These are phyloP conservation scores for Sebastes nivosus DNA, from an alignment of 2,797 vertebrate genomes.

Conservation along the genomic window DNA sequence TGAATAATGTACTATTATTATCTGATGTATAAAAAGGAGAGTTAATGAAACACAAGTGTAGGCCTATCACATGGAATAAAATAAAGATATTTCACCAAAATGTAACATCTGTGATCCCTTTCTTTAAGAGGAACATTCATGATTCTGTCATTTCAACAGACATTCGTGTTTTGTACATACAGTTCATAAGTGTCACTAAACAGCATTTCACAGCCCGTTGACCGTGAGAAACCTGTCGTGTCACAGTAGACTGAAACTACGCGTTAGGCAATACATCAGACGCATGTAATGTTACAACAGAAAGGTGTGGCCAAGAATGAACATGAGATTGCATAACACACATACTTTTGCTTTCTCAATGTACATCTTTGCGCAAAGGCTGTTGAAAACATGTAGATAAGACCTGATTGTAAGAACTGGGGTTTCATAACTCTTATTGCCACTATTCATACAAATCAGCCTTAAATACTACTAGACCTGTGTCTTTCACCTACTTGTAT, in stretches of 20 bases:
- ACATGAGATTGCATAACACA: neutral
- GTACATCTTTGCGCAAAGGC: neutral
- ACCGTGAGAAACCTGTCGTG: neutral
- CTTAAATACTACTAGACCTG: neutral
- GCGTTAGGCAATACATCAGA: neutral
- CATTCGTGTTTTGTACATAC: neutral
- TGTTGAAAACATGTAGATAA: neutral
- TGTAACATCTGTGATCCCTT: neutral
- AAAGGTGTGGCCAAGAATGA: constrained; percentile 34
- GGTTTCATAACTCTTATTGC: neutral
- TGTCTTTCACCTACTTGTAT: neutral
- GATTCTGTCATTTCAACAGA: neutral
- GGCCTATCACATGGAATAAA: constrained; percentile 88
- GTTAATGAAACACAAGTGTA: constrained; percentile 87
- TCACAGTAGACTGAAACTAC: constrained; percentile 27
- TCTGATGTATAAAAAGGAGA: constrained; percentile 90
- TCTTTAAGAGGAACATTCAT: neutral
- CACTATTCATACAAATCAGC: neutral
- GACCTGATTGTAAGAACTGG: neutral
- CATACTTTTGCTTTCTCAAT: neutral
- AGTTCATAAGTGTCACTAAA: too few species aligned
- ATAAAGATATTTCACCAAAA: constrained; percentile 90
- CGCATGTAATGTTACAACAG: constrained; percentile 4
- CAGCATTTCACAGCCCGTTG: neutral
- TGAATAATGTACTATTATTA: constrained; percentile 91